These are phyloP conservation scores for Oxytorus armatus DNA, from an alignment of 2,888 invertebrate species.

Conservation along the genomic window DNA sequence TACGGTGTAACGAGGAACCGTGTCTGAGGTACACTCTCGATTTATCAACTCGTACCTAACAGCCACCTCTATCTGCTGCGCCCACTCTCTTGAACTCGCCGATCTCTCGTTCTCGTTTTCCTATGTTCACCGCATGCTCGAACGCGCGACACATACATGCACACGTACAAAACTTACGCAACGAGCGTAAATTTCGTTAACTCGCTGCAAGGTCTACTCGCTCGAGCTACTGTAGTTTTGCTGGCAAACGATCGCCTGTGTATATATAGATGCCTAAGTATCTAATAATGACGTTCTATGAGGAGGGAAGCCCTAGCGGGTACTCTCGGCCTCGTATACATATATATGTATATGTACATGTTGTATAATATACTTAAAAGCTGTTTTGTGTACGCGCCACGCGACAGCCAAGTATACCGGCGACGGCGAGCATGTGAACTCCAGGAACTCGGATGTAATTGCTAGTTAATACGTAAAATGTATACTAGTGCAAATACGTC, in stretches of 20 bases:
- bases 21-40: slow-evolving; percentile 40
- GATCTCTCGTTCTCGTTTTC: slow-evolving; percentile 59
- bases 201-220: slow-evolving; percentile 63
- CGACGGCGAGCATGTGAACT: slow-evolving; percentile 33
- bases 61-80: slow-evolving; percentile 50
- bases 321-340: slow-evolving; percentile 50
- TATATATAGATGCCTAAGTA: slow-evolving; percentile 45
- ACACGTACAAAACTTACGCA: slow-evolving; percentile 59
- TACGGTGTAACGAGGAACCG: neutral
- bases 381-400: slow-evolving; percentile 56
- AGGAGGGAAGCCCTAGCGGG: slow-evolving; percentile 61
- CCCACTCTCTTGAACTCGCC: slow-evolving; percentile 60
- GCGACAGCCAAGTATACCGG: slow-evolving; percentile 46
- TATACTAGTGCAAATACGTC: too few species aligned
- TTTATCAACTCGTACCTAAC: slow-evolving; percentile 63
- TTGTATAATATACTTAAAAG: slow-evolving; percentile 30
- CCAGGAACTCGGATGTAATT: slow-evolving; percentile 23
- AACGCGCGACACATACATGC: neutral
- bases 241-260: slow-evolving; percentile 36
- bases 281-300: slow-evolving; percentile 57
- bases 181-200: slow-evolving; percentile 68
- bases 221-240: slow-evolving; percentile 33
- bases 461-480: neutral
- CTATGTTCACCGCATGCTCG: slow-evolving; percentile 13
- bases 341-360: slow-evolving; percentile 8